Conservation (phyloP, 2,113 vertebrate genomes). For the Psilopogon haemacephalus region DNA sequence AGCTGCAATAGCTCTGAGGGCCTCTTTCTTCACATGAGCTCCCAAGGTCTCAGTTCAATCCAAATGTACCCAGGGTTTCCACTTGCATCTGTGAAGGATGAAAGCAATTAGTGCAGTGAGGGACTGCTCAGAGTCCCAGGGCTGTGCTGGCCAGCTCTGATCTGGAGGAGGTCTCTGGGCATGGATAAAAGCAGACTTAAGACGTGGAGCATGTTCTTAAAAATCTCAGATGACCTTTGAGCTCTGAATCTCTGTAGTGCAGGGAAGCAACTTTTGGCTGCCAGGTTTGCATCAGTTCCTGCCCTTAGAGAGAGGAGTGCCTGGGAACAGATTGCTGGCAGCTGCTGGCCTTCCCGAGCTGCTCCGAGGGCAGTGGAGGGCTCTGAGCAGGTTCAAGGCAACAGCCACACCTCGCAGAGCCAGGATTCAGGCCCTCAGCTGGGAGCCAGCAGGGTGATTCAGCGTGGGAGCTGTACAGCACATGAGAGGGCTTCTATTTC, state of each 20-base stretch:
- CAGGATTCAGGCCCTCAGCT: neutral
- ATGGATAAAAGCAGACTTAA: slow-evolving; percentile 16
- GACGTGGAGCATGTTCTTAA: slow-evolving; percentile 18
- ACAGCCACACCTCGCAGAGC: neutral
- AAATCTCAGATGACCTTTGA: slow-evolving; percentile 23
- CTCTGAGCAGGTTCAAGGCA: neutral
- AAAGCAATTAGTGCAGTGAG: neutral
- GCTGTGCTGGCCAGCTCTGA: neutral
- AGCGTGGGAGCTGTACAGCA: neutral
- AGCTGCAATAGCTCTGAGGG: neutral
- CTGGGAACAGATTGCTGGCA: slow-evolving; percentile 37
- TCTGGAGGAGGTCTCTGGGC: neutral
- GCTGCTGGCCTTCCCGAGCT: neutral
- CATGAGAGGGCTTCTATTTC: neutral
- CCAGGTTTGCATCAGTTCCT: slow-evolving; percentile 3
- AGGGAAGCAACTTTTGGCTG: slow-evolving; percentile 23
- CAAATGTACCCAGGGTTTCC: neutral
- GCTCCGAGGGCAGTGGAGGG: neutral
- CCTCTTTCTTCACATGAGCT: neutral
- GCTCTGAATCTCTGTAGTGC: neutral
- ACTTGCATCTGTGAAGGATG: neutral
- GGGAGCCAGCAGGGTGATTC: neutral
- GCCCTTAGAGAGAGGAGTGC: slow-evolving; percentile 16
- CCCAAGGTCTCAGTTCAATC: neutral
- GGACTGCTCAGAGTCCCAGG: neutral